phyloP scores from a whole-genome alignment of 1,140 invertebrate genomes.

The Ruditapes philippinarum region DNA sequence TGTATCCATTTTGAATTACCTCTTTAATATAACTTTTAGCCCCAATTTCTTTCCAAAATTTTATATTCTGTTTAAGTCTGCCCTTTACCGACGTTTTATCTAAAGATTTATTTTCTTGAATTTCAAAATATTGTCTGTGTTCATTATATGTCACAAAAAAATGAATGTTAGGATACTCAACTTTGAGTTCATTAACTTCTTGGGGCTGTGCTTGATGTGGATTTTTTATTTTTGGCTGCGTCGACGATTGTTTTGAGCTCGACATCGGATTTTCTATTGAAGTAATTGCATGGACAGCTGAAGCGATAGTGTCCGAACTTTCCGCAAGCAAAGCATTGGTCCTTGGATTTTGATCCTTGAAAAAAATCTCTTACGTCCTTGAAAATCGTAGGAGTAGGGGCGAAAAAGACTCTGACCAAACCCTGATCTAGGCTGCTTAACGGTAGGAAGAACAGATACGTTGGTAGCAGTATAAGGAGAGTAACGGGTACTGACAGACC shows the following conservation, averaged over 20 bases:
- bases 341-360: background rate
- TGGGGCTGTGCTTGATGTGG: too few relatives aligned
- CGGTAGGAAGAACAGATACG: too few relatives aligned
- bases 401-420: too few relatives aligned
- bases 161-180: too few relatives aligned
- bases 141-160: too few relatives aligned
- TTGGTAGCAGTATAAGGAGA: background rate
- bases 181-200: too few relatives aligned
- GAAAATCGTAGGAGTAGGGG: too few relatives aligned
- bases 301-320: background rate
- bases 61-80: constrained; percentile 17
- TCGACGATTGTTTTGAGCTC: too few relatives aligned
- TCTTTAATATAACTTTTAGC: constrained; percentile 35
- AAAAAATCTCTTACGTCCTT: too few relatives aligned
- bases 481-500: background rate
- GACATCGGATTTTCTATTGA: background rate
- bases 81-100: constrained; percentile 37
- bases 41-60: constrained; percentile 48
- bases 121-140: too few relatives aligned
- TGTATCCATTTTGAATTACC: background rate
- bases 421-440: too few relatives aligned
- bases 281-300: background rate
- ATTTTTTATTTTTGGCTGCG: too few relatives aligned
- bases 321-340: background rate
- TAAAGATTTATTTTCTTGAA: background rate